These are phyloP conservation scores for Chirona hameri DNA, from an alignment of 2,888 invertebrate species.

Conservation along the genomic window DNA sequence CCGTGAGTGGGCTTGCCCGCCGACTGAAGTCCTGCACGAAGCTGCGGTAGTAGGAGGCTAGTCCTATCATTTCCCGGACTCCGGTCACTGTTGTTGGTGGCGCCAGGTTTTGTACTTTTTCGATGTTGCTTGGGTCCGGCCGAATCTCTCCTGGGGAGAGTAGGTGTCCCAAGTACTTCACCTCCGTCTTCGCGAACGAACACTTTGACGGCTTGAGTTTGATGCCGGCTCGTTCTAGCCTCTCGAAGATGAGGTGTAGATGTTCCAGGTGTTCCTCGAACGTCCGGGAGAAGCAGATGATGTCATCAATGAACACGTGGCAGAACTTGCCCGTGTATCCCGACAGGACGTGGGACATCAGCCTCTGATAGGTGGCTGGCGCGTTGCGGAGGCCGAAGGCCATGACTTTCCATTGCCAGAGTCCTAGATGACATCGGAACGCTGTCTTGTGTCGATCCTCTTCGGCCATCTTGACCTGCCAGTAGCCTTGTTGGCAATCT, in stretches of 20 bases:
- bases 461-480: no score
- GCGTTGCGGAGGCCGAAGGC: background rate
- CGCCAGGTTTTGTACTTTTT: background rate
- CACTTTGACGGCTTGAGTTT: background rate
- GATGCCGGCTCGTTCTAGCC: background rate
- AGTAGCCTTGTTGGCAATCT: no score
- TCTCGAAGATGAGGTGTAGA: background rate
- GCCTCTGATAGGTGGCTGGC: background rate
- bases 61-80: background rate
- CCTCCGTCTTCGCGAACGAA: background rate
- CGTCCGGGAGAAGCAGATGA: background rate
- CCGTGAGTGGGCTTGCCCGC: background rate
- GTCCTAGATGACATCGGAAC: no score
- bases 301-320: background rate
- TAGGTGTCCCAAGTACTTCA: background rate
- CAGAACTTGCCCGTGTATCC: background rate
- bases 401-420: background rate
- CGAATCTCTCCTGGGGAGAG: background rate
- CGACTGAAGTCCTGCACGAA: background rate
- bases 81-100: background rate
- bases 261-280: background rate
- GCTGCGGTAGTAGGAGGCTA: background rate
- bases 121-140: background rate
- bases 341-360: background rate
- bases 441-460: no score